Percentiles rank a stretch among this genome's conserved stretches.
phyloP scores from a whole-genome alignment of 2,797 vertebrate species.

The Poecilia wingei region DNA sequence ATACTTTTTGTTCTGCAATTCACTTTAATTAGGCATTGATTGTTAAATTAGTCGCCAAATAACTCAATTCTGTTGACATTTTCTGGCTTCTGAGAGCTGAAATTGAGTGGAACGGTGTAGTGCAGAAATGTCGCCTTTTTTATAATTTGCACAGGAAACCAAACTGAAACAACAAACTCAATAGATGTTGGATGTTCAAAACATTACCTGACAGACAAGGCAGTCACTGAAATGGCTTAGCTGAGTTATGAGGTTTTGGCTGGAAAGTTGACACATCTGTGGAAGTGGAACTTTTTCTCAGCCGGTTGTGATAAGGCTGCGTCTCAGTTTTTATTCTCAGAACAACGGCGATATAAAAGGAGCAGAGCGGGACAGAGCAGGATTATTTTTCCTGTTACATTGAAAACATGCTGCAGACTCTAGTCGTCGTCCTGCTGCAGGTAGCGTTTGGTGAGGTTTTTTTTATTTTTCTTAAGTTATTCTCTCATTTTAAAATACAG shows the following conservation, averaged over 20 bases:
- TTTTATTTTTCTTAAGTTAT: too few relatives aligned
- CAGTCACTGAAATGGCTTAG: not conserved
- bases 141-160: not conserved
- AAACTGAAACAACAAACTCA: not conserved
- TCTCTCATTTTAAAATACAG: not conserved
- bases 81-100: not conserved
- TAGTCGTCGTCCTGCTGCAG: constrained; percentile 66
- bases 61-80: not conserved
- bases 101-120: not conserved
- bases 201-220: not conserved
- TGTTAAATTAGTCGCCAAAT: not conserved
- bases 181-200: not conserved
- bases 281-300: constrained; percentile 65
- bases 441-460: constrained; percentile 56
- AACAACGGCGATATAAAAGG: constrained; percentile 57
- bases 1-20: not conserved
- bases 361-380: not conserved
- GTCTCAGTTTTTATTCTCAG: constrained; percentile 19
- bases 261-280: constrained; percentile 53
- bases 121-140: not conserved
- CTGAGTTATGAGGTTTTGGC: not conserved
- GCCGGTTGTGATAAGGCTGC: constrained; percentile 58
- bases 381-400: not conserved
- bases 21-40: not conserved
- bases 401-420: constrained; percentile 52